Base-by-base conservation (phyloP, 2,113 vertebrate species). In the Rafetus swinhoei region DNA sequence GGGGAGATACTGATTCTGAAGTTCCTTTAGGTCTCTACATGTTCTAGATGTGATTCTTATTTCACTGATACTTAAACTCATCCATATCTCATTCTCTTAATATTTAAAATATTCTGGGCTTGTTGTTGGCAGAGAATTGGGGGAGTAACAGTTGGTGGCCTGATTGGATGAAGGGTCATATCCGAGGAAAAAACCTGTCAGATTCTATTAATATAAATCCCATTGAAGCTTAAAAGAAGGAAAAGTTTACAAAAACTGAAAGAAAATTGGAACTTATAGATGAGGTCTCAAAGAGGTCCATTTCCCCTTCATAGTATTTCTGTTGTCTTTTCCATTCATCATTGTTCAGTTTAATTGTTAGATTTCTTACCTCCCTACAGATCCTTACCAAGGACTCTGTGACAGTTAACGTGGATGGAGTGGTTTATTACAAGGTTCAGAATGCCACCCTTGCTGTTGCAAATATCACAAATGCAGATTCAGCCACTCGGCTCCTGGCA, bases 311-410 rank as follows among this genome's bases (percentile, higher is more conserved):
- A n/a, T 32, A 65, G 62, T 59, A n/a, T n/a, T 69, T 69, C 15
- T 69, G 29, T n/a, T 65, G 29, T 55, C 25, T 74, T 32, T 27
- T 82, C 57, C 32, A 32, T 12, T n/a, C 25, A 4, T 39, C 21
- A 8, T 13, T 81, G 62, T 52, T 45, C 12, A 27, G 18, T 27
- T n/a, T 82, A 55, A n/a, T 53, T 85, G 16, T 16, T 9, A 80
- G 9, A 32, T 50, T 87, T 54, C 45, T 56, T 32, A 8, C 9
- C 77, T 84, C 59, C 19, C 55, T 35, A 50, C 62, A 99, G 99
- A 98, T 99, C 89, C 95, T 99, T 97, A 99, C 99, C 22, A 99
- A 99, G 96, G 99, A 99, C 92, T 99, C 99, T 0, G 99, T 99
- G 97, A 99, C 99, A 0, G 72, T 99, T 35, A 99, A 99, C 0